Evolutionary conservation across 2,797 vertebrate species (phyloP).

Genomic region (Gambelia wislizenii): DNA sequence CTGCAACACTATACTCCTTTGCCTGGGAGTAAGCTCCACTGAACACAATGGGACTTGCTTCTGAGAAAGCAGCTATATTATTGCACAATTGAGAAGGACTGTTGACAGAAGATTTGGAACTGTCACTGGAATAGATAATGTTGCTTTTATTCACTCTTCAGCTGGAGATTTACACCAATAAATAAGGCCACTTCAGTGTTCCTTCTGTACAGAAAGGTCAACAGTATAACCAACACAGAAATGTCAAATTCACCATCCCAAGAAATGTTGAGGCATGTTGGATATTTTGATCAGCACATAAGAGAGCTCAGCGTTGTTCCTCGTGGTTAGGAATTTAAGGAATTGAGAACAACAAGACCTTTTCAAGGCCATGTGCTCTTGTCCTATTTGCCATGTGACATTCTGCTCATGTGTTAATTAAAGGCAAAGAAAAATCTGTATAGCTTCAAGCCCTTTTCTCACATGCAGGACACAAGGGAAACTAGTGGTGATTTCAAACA

Average conservation of each 20-base stretch:
- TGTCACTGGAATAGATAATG: neutral
- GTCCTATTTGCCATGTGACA: fast-evolving
- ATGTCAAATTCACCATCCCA: neutral
- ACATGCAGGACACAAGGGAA: slow-evolving; percentile 41
- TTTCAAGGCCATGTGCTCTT: neutral
- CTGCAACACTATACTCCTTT: neutral
- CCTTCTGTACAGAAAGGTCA: neutral
- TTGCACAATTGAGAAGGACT: neutral
- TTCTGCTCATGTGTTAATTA: neutral
- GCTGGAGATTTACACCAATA: neutral
- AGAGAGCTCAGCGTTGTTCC: neutral
- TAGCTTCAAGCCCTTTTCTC: slow-evolving; percentile 3
- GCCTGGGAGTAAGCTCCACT: neutral
- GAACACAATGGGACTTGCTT: neutral
- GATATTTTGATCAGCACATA: neutral
- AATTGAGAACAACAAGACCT: neutral
- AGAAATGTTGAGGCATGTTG: neutral
- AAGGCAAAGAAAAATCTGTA: neutral
- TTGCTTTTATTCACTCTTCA: neutral
- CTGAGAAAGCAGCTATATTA: neutral
- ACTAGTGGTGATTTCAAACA: slow-evolving; percentile 42
- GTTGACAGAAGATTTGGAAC: neutral
- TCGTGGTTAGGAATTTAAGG: neutral
- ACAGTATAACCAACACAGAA: neutral
- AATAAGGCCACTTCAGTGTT: neutral